These are phyloP conservation scores for Takifugu ocellatus DNA, from an alignment of 2,797 vertebrate genomes.

Conservation along the genomic window DNA sequence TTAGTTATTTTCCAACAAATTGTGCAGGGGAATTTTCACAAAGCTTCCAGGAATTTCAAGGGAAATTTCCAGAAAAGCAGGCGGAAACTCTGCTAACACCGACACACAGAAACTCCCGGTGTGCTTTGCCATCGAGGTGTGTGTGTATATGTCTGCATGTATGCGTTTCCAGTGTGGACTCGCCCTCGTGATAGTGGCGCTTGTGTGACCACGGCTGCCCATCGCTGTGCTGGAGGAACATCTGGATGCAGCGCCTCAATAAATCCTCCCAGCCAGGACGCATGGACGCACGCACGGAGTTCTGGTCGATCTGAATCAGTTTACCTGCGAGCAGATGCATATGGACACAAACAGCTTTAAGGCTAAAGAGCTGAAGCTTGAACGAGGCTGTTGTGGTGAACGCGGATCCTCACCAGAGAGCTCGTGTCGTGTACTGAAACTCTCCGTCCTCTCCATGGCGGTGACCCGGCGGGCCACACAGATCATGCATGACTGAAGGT, in stretches of 20 bases:
- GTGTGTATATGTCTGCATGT: background rate
- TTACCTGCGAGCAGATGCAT: slow-evolving; percentile 79
- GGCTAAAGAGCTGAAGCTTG: background rate
- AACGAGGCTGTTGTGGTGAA: slow-evolving; percentile 4
- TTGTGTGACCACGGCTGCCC: slow-evolving; percentile 94
- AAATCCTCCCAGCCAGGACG: slow-evolving; percentile 94
- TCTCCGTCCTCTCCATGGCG: slow-evolving; percentile 87
- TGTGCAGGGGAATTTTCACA: too few relatives aligned
- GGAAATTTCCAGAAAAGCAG: too few relatives aligned
- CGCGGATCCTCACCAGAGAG: slow-evolving; percentile 84
- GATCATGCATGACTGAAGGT: slow-evolving; percentile 98
- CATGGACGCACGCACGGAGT: slow-evolving; percentile 90
- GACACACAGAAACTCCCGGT: too few relatives aligned
- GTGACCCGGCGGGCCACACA: slow-evolving; percentile 91
- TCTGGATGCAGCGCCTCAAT: slow-evolving; percentile 93
- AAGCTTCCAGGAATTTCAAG: too few relatives aligned
- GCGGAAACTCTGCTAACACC: too few relatives aligned
- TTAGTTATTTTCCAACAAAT: too few relatives aligned
- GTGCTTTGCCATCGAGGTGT: background rate
- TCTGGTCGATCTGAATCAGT: slow-evolving; percentile 93
- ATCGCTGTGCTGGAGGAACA: slow-evolving; percentile 92
- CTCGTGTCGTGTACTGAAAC: slow-evolving; percentile 94
- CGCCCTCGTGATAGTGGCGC: slow-evolving; percentile 95
- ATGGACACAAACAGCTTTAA: background rate
- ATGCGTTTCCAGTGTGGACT: slow-evolving; percentile 14